Base-by-base conservation (phyloP, 2,113 vertebrate genomes). In the Tupaia tana region DNA sequence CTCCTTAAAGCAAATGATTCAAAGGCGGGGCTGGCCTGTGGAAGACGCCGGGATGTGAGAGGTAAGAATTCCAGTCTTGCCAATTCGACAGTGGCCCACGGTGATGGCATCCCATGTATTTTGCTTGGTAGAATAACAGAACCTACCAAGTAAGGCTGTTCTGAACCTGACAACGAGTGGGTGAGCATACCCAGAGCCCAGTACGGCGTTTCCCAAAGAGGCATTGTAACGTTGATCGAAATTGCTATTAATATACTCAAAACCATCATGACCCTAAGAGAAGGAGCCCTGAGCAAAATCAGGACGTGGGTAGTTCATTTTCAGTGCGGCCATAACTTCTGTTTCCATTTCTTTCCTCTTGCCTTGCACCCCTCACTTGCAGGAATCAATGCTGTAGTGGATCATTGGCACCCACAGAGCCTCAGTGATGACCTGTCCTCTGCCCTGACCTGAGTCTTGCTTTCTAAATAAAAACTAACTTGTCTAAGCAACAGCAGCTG, bases 191-290 rank as follows among this genome's bases (percentile, higher is more conserved):
- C 52, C 82, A 9, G 52, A 54, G 34, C 16, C 66, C 67, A 73
- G 63, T 16, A 25, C 13, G 1, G 54, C 0, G 9, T 54, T 54
- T n/a, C 25, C 34, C 20, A 14, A 7, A 27, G 4, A 63, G 2
- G 2, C 6, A 0, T 7, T 4, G 24, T 2, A 64, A 29, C 79
- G 13, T 0, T 0, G 43, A 34, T 31, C 1, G 0, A 3, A 11
- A 2, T 11, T 16, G 73, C 34, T 67, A 6, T 52, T n/a, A 8
- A 73, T 16, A 29, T 2, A 52, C 4, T 70, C 87, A 61, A 59
- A 63, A 12, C 18, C 19, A 4, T 13, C 25, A 56, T 0, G 1
- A 58, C 66, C 10, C 10, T 19, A 70, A 75, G 18, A 71, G 69
- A 56, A 88, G 77, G 0, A 7, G 9, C 63, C 6, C 75, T 6